Evolutionary conservation across 23 tunicate species (phyloP).

Genomic region (Botrylloides violaceus): DNA sequence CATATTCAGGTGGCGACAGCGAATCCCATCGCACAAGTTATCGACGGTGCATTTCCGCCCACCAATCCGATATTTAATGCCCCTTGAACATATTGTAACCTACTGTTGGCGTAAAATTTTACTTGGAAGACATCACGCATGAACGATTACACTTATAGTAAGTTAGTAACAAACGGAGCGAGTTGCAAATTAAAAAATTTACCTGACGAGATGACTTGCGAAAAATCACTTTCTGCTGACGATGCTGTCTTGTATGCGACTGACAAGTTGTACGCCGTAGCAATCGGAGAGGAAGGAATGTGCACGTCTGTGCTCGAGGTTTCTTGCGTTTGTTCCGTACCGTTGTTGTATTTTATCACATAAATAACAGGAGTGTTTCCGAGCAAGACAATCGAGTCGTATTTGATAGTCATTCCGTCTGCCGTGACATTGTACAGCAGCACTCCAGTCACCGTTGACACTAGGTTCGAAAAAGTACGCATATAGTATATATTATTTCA

Average conservation of each 20-base stretch:
- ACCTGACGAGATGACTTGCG: not conserved
- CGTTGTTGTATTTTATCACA: not conserved
- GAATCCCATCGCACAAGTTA: too few relatives aligned
- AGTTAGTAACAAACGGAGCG: too few relatives aligned
- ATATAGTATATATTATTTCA: too few relatives aligned
- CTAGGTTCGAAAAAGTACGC: not conserved
- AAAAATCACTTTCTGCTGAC: not conserved
- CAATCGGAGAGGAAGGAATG: not conserved
- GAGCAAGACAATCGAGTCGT: not conserved
- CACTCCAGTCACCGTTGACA: slow-evolving; percentile 8
- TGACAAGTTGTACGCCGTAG: not conserved
- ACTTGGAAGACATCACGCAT: too few relatives aligned
- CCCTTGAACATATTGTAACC: too few relatives aligned
- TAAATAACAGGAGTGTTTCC: not conserved
- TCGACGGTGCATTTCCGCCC: too few relatives aligned
- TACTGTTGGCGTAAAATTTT: too few relatives aligned
- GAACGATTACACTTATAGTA: too few relatives aligned
- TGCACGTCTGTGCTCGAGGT: not conserved
- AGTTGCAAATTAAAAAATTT: not conserved
- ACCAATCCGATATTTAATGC: too few relatives aligned
- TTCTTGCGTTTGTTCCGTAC: not conserved
- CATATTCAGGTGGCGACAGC: too few relatives aligned
- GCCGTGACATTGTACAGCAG: slow-evolving; percentile 2
- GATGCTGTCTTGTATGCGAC: not conserved
- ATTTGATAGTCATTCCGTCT: not conserved